Base-by-base conservation (phyloP, 2,797 vertebrate species). In the Chiroxiphia lanceolata region DNA sequence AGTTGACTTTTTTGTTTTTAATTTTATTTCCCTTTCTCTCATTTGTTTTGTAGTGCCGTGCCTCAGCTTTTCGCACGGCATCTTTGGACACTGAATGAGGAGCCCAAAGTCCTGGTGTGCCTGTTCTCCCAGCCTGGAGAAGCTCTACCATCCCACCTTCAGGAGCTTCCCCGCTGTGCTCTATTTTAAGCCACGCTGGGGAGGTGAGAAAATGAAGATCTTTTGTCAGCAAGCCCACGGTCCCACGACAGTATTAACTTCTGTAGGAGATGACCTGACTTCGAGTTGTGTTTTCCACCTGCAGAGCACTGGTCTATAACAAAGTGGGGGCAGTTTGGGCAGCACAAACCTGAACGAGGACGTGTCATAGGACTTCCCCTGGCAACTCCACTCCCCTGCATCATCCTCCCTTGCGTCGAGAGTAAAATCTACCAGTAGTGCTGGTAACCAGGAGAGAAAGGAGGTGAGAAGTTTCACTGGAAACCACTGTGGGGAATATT, bases 11-110 rank as follows among this genome's bases (percentile, higher is more conserved):
- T 57, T 42, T 45, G 10, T 29, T 27, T 71, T 22, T 25, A 3
- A 6, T 56, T 19, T 53, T 59, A 25, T 33, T 89, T 83, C 27
- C 6, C 16, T 13, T 72, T 57, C 9, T 45, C 26, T 59, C 1
- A 0, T 26, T 77, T 45, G 7, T 74, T 70, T 67, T 1, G 0
- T 23, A 44, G 25, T 26, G 15, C 21, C 16, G 34, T 2, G 0
- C 38, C 15, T 83, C 51, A 40, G 0, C 19, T 44, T 70, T 83
- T 83, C 22, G 12, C 22, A 4, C 15, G 78, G 74, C 0, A 2
- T 13, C 17, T 70, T 38, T 36, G 69, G 48, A n/a, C 15, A 4
- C 0, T 9, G 53, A 44, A 44, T n/a, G 48, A 83, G 51, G 56
- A 70, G 4, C 17, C 29, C 2, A 2, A 44, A 77, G 25, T 40